Conservation (phyloP, 2,797 vertebrate genomes). For the Phoebastria nigripes region DNA sequence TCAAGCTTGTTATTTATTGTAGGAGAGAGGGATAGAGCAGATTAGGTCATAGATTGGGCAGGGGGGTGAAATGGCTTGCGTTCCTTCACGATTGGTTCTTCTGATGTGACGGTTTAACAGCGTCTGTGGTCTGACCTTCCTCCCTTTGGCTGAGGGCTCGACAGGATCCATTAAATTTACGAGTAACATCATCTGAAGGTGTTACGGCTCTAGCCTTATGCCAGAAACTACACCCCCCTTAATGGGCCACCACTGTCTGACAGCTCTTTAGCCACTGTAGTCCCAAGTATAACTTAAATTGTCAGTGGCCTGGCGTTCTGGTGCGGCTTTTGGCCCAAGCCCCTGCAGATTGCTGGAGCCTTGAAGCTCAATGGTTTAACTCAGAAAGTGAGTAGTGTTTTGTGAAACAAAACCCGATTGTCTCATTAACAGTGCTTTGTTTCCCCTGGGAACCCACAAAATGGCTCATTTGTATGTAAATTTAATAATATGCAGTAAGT, state of each 20-base stretch:
- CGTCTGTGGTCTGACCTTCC: neutral
- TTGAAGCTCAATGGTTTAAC: neutral
- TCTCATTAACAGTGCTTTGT: neutral
- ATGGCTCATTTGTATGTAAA: neutral
- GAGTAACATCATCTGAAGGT: neutral
- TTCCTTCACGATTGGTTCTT: neutral
- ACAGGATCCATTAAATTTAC: neutral
- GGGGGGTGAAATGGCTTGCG: neutral
- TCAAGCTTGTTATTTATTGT: neutral
- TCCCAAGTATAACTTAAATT: neutral
- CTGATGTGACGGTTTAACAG: neutral
- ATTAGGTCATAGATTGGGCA: neutral
- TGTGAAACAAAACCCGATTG: neutral
- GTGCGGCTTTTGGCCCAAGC: neutral
- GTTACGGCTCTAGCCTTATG: neutral
- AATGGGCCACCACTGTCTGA: neutral
- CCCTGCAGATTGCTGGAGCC: neutral
- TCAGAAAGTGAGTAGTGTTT: neutral
- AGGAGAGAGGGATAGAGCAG: neutral
- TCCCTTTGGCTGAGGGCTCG: neutral
- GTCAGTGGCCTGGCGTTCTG: neutral
- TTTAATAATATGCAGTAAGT: accelerated
- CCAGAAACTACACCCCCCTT: neutral
- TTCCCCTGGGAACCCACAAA: neutral
- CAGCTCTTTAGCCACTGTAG: neutral